Evolutionary conservation across 2,113 vertebrate species (phyloP), one percentile per base, ranked within the genome.

Genomic region (Myiagra hebetior): DNA sequence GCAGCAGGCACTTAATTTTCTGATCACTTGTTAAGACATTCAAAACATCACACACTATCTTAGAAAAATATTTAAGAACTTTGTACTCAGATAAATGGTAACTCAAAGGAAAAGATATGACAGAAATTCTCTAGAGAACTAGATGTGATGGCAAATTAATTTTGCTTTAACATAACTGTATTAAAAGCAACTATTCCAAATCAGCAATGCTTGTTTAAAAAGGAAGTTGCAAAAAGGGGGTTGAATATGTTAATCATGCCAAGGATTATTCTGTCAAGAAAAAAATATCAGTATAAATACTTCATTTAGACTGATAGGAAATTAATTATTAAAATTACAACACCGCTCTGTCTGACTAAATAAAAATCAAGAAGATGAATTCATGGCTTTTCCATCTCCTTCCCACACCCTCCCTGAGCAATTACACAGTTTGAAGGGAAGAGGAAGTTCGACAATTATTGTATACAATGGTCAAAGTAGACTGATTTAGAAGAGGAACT

Each of bases 381-480:
- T 96, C 57, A 62, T 70, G 78, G 49, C 53, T 95, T 91, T 85
- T 85, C 91, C 94, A 86, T 50, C 63, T 93, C 47, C 85, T 84
- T 93, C 52, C 80, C 79, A 94, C 79, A 88, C 59, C 63, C 70
- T 83, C 92, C 56, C 75, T 33, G 37, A 73, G 88, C 62, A 93
- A 62, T 31, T 33, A 62, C 77, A 81, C 35, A 74, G 77, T 81
- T 63, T 59, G 69, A 93, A 73, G 56, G 80, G 87, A 89, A 91
- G 39, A 86, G 95, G 89, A 94, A 89, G 81, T 21, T 49, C 56
- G 35, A 87, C 70, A 85, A 70, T 62, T 41, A 78, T 59, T 64
- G 49, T 85, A 85, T 73, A 94, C 78, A 97, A 81, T 75, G 69
- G 73, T 91, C 49, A 86, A 89, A 86, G 80, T 3, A 47, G 69